These are phyloP conservation scores for Netta rufina DNA, from an alignment of 2,797 vertebrate species.

Conservation along the genomic window DNA sequence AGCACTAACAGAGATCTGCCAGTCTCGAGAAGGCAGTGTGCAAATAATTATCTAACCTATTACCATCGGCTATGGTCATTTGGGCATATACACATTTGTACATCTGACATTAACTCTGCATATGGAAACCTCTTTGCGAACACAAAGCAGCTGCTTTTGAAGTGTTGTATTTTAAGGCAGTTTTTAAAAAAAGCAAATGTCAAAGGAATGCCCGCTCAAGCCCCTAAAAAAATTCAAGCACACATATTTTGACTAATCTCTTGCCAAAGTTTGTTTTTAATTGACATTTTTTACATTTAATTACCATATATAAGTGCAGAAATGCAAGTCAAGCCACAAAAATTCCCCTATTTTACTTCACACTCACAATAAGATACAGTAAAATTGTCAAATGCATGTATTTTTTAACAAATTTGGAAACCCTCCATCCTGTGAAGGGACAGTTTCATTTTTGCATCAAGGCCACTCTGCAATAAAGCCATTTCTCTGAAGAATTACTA, in stretches of 20 bases:
- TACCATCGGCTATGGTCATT: background rate
- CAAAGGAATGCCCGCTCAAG: slow-evolving; percentile 13
- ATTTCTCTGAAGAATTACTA: background rate
- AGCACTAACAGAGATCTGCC: background rate
- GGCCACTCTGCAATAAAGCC: background rate
- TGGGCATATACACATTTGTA: background rate
- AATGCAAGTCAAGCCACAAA: slow-evolving; percentile 51
- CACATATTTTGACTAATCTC: slow-evolving; percentile 25
- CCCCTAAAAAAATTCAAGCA: background rate
- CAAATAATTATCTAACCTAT: background rate
- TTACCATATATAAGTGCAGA: slow-evolving; percentile 35
- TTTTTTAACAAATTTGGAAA: slow-evolving; percentile 9
- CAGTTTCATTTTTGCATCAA: background rate
- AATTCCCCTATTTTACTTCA: slow-evolving; percentile 17
- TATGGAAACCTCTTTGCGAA: slow-evolving; percentile 16
- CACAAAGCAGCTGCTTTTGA: slow-evolving; percentile 28
- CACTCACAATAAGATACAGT: background rate
- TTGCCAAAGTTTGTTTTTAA: slow-evolving; percentile 60
- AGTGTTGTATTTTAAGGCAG: slow-evolving; percentile 21
- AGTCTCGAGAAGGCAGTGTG: background rate
- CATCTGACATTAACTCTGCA: background rate
- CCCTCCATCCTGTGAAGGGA: background rate
- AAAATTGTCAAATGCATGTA: background rate
- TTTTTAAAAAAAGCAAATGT: background rate
- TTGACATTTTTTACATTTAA: slow-evolving; percentile 46